Evolutionary conservation across 2,888 invertebrate genomes (phyloP).

Genomic region (Chouioia cunea): DNA sequence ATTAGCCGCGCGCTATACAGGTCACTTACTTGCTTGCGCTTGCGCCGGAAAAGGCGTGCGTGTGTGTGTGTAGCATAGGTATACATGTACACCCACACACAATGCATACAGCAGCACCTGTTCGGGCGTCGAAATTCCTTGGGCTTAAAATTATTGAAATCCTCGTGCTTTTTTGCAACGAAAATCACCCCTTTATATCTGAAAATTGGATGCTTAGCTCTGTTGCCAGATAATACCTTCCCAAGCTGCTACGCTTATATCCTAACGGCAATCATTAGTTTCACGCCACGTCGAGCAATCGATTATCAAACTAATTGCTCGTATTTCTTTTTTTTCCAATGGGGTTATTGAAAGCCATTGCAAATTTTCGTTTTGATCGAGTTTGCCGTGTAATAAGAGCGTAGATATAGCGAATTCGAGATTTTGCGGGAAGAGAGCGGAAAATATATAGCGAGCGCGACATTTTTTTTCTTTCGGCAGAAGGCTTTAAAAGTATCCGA

Average conservation of each 20-base stretch:
- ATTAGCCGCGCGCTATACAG: too few relatives aligned
- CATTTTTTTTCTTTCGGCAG: too few relatives aligned
- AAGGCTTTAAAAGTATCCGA: too few relatives aligned
- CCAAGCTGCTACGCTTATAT: constrained; percentile 9
- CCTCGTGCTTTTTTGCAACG: constrained; percentile 29
- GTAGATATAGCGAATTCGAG: too few relatives aligned
- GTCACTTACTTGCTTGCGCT: constrained; percentile 6
- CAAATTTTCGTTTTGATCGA: too few relatives aligned
- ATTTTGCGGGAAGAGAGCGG: too few relatives aligned
- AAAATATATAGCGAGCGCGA: too few relatives aligned
- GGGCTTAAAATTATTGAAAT: constrained; percentile 58
- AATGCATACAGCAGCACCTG: constrained; percentile 56
- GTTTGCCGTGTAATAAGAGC: too few relatives aligned
- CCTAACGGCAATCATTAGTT: constrained; percentile 22
- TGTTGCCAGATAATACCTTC: not conserved
- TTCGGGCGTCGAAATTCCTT: constrained; percentile 65
- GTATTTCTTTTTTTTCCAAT: too few relatives aligned
- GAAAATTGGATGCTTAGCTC: constrained; percentile 28
- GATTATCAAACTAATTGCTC: constrained; percentile 42
- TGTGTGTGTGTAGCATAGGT: too few relatives aligned
- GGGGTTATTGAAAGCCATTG: too few relatives aligned
- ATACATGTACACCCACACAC: constrained; percentile 11
- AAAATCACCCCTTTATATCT: constrained; percentile 6
- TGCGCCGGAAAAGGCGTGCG: constrained; percentile 12
- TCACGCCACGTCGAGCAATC: constrained; percentile 35